A percentile compares a stretch with the other conserved stretches of the same genome.
phyloP scores from a whole-genome alignment of 2,113 vertebrate genomes.

The Nanorana parkeri region DNA sequence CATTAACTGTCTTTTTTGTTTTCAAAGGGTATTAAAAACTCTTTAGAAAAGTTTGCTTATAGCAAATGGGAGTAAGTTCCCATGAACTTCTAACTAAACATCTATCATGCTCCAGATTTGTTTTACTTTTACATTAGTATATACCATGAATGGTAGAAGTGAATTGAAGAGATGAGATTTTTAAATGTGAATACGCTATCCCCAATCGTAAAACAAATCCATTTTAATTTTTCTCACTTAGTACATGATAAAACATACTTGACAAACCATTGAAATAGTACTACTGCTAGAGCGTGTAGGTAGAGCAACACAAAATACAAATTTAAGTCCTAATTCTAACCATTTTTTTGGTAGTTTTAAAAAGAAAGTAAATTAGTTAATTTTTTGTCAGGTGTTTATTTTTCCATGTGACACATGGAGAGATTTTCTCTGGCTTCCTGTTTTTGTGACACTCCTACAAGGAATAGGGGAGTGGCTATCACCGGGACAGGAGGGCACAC shows the following conservation, averaged over 20 bases:
- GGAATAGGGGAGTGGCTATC: no score
- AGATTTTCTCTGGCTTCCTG: no score
- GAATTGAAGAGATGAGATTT: constrained; percentile 10
- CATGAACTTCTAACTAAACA: constrained; percentile 28
- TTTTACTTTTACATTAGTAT: constrained; percentile 18
- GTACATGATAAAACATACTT: neutral
- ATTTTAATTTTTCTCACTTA: neutral
- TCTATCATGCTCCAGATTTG: constrained; percentile 21
- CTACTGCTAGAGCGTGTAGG: neutral
- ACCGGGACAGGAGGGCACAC: no score
- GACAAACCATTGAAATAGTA: neutral
- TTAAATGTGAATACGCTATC: neutral
- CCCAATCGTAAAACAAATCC: constrained; percentile 8
- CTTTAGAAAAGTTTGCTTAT: constrained; percentile 32
- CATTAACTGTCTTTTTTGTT: constrained; percentile 66
- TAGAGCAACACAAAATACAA: no score
- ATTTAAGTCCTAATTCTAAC: no score
- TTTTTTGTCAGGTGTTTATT: no score
- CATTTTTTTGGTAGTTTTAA: no score
- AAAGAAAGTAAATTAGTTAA: no score
- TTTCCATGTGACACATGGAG: no score
- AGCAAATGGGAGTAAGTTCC: constrained; percentile 29
- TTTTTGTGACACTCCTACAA: no score
- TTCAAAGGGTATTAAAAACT: constrained; percentile 37
- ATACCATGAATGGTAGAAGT: neutral